Percentiles rank a stretch among this genome's conserved stretches.
These are phyloP conservation scores for Nymphalis c-album DNA, from an alignment of 2,888 invertebrate genomes.

Conservation along the genomic window DNA sequence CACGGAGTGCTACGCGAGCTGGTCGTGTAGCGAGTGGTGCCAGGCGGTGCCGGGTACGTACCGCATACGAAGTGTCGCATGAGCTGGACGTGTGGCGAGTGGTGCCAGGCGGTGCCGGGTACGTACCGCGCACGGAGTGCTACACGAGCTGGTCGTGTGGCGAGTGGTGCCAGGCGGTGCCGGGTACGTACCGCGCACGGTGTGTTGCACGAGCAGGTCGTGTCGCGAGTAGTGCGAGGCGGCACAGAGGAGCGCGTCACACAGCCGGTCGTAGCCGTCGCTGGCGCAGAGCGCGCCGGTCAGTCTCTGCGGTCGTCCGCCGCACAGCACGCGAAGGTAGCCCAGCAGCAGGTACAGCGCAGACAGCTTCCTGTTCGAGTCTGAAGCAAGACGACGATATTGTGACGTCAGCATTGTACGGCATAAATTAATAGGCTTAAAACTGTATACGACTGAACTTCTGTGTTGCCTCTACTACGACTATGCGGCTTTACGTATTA, in stretches of 20 bases:
- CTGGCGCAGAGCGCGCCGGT: conserved; percentile 78
- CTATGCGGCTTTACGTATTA: conserved; percentile 4
- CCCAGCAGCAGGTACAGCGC: conserved; percentile 85
- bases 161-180: not conserved
- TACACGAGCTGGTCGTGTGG: conserved; percentile 1
- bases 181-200: conserved; percentile 48
- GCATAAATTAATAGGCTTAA: too few relatives aligned
- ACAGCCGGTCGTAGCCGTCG: conserved; percentile 79
- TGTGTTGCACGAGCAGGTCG: conserved; percentile 76
- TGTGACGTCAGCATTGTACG: too few relatives aligned
- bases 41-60: not conserved
- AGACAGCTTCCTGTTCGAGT: conserved; percentile 82
- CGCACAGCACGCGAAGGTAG: conserved; percentile 81
- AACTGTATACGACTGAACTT: too few relatives aligned
- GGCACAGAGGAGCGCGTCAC: conserved; percentile 59
- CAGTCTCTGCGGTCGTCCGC: conserved; percentile 71
- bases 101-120: not conserved
- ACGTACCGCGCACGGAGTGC: not conserved
- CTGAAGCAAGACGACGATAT: conserved; percentile 51
- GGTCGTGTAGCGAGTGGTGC: conserved; percentile 1
- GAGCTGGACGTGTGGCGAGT: conserved; percentile 2
- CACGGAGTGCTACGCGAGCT: not conserved
- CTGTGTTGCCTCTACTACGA: too few relatives aligned
- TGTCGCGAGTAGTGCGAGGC: conserved; percentile 46
- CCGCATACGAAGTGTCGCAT: not conserved